Evolutionary conservation across 1,140 invertebrate genomes (phyloP).

Genomic region (Zelostemma sp.): DNA sequence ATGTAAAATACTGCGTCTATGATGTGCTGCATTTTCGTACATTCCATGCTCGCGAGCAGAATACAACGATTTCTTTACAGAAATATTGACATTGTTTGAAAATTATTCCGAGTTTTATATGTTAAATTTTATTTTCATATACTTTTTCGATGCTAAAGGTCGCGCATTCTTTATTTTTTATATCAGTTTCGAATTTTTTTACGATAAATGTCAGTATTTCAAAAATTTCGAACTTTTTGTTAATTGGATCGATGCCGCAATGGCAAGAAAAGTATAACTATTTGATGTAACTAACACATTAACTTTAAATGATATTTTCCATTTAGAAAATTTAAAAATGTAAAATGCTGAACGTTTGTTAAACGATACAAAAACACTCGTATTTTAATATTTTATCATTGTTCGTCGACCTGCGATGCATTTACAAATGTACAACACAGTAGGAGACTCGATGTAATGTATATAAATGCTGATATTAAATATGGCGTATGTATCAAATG

Average conservation of each 20-base stretch:
- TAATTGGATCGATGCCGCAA: background rate
- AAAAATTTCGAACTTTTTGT: background rate
- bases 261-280: too few species aligned
- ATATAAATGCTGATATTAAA: slow-evolving; percentile 46
- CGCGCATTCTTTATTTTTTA: background rate
- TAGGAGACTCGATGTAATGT: slow-evolving; percentile 45
- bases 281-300: too few species aligned
- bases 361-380: background rate
- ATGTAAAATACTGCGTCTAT: slow-evolving; percentile 62
- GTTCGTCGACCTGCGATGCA: slow-evolving; percentile 27
- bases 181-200: background rate
- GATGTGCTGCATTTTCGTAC: slow-evolving; percentile 29
- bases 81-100: slow-evolving; percentile 1
- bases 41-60: background rate
- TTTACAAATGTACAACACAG: slow-evolving; percentile 26
- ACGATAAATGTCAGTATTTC: background rate
- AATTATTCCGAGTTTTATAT: background rate
- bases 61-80: slow-evolving; percentile 8
- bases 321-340: background rate
- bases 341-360: background rate
- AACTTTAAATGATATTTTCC: too few species aligned
- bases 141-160: background rate
- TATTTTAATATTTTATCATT: slow-evolving; percentile 17
- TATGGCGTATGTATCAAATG: slow-evolving; percentile 31
- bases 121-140: background rate